Percentiles rank a stretch among this genome's conserved stretches.
Conservation (phyloP, 2,113 vertebrate species). For the Arvicanthis niloticus region DNA sequence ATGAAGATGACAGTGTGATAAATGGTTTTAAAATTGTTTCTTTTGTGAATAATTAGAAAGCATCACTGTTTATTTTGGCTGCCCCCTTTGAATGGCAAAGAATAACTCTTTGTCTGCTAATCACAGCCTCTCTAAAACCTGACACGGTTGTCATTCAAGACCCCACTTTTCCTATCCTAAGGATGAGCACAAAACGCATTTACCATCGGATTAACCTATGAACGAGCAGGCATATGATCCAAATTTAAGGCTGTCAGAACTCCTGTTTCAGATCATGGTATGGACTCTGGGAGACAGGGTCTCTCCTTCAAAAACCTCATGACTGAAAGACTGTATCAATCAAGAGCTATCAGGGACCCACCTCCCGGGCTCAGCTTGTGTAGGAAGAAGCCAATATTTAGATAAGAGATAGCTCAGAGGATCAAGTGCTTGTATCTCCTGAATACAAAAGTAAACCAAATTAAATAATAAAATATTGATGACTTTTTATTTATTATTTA, state of each 20-base stretch:
- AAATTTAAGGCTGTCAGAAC: not conserved
- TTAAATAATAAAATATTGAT: slow-evolving; percentile 26
- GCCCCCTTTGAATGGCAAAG: not conserved
- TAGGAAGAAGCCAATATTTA: not conserved
- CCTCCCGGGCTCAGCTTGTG: not conserved
- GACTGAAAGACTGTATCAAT: not conserved
- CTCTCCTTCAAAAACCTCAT: slow-evolving; percentile 4
- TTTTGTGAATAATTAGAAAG: not conserved
- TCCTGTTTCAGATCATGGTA: not conserved
- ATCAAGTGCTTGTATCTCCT: not conserved
- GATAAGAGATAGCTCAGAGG: no score
- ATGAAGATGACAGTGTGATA: not conserved
- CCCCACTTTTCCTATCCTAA: not conserved
- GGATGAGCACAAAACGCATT: not conserved
- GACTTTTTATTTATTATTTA: not conserved
- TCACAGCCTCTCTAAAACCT: not conserved
- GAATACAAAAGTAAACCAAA: not conserved
- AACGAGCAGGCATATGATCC: not conserved
- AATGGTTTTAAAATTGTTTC: slow-evolving; percentile 10
- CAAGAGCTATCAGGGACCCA: not conserved
- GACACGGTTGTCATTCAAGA: not conserved
- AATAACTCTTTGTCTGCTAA: slow-evolving; percentile 1
- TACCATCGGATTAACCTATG: not conserved
- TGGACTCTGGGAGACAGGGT: not conserved
- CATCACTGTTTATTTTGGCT: not conserved